Percentiles rank a stretch among this genome's conserved stretches.
Evolutionary conservation across 1,140 invertebrate species (phyloP).

Genomic region (Ostrea denselamellosa): DNA sequence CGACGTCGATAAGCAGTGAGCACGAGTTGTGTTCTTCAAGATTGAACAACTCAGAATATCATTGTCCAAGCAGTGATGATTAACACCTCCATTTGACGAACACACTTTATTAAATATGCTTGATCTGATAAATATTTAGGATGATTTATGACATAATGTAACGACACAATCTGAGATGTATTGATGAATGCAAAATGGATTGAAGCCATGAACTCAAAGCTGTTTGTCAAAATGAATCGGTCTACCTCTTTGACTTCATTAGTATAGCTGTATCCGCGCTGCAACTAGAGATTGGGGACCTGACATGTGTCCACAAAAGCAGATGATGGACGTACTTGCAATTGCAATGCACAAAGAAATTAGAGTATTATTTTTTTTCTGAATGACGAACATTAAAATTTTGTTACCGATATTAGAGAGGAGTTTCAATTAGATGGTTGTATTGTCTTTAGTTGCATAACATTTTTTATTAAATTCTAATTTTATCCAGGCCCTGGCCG

Average conservation of each 20-base stretch:
- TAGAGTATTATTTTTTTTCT: too few relatives aligned
- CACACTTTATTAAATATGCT: background rate
- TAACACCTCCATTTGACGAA: background rate
- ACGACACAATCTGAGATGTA: background rate
- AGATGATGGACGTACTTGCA: too few relatives aligned
- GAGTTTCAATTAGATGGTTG: too few relatives aligned
- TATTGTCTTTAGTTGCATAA: too few relatives aligned
- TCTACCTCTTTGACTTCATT: too few relatives aligned
- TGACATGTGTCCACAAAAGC: too few relatives aligned
- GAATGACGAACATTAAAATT: too few relatives aligned
- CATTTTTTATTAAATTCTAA: background rate
- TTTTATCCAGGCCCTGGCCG: constrained; percentile 49
- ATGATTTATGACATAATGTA: constrained; percentile 14
- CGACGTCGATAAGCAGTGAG: background rate
- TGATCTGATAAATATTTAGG: background rate
- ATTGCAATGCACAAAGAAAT: too few relatives aligned
- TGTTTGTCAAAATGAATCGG: too few relatives aligned
- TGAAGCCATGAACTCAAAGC: background rate
- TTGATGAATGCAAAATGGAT: background rate
- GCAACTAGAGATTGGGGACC: too few relatives aligned
- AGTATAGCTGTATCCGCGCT: too few relatives aligned
- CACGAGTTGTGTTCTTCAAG: background rate
- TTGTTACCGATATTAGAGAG: too few relatives aligned
- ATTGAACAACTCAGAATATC: background rate
- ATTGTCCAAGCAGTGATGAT: background rate